These are phyloP conservation scores for Melanotaenia maccullochi DNA, from an alignment of 2,797 vertebrate genomes.

Conservation along the genomic window DNA sequence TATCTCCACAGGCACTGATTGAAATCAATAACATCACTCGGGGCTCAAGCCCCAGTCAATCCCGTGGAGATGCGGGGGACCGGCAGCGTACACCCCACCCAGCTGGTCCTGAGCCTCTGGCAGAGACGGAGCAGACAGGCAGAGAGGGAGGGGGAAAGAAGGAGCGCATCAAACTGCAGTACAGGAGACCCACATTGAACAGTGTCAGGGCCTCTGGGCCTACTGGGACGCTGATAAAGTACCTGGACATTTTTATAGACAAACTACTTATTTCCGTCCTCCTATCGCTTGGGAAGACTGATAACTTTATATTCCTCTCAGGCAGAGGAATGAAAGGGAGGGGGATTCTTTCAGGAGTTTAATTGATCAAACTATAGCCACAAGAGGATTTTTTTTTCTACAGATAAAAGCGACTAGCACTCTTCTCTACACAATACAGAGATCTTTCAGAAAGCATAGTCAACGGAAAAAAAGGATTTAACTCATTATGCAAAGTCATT, in stretches of 20 bases:
- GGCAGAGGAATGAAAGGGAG: constrained; percentile 78
- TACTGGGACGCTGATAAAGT: constrained; percentile 86
- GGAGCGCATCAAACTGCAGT: constrained; percentile 49
- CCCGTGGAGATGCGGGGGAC: constrained; percentile 57
- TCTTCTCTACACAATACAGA: constrained; percentile 80
- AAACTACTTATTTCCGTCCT: constrained; percentile 87
- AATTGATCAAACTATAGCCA: constrained; percentile 87
- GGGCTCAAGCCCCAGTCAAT: constrained; percentile 75
- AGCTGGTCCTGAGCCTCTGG: constrained; percentile 69
- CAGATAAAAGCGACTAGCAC: constrained; percentile 83
- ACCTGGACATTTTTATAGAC: constrained; percentile 89
- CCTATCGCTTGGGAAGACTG: constrained; percentile 84
- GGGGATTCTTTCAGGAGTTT: constrained; percentile 83
- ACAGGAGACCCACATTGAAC: constrained; percentile 76
- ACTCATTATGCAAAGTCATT: constrained; percentile 86
- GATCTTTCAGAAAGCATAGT: constrained; percentile 81
- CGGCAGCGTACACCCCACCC: constrained; percentile 66
- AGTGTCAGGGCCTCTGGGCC: constrained; percentile 77
- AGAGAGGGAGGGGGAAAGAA: constrained; percentile 38
- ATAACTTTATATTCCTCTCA: constrained; percentile 88
- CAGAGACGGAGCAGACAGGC: constrained; percentile 65
- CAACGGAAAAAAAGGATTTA: constrained; percentile 77
- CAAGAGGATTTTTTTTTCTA: constrained; percentile 73
- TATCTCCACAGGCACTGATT: constrained; percentile 74
- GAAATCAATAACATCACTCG: constrained; percentile 80